phyloP scores from a whole-genome alignment of 2,888 invertebrate species.

The Sabatieria punctata region DNA sequence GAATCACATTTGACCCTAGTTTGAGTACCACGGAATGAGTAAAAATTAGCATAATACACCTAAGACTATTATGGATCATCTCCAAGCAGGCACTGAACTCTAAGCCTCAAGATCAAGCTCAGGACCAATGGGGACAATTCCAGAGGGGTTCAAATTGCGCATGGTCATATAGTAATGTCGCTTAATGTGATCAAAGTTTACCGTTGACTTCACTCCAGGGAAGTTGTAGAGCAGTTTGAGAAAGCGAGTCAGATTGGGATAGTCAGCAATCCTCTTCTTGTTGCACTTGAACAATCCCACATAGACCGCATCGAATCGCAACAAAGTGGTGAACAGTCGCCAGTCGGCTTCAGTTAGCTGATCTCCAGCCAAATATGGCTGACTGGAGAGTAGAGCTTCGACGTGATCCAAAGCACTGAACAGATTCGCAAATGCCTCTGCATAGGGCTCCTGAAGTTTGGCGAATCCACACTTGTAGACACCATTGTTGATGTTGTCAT shows the following conservation, averaged over 20 bases:
- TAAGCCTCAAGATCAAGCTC: no score
- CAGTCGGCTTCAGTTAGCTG: constrained; percentile 31
- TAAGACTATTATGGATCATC: no score
- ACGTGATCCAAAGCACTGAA: constrained; percentile 15
- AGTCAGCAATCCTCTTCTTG: constrained; percentile 26
- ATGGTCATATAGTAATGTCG: no score
- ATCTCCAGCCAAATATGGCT: constrained; percentile 24
- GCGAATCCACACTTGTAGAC: no score
- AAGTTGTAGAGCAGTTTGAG: constrained; percentile 30
- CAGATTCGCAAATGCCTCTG: constrained; percentile 6
- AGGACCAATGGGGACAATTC: no score
- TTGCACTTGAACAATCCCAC: constrained; percentile 32
- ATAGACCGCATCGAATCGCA: constrained; percentile 31
- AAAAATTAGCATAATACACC: no score
- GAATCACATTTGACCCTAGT: no score
- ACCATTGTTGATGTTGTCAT: no score
- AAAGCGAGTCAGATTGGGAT: constrained; percentile 30
- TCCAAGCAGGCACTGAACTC: no score
- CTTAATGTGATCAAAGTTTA: constrained; percentile 29
- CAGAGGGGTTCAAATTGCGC: no score
- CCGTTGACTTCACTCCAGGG: constrained; percentile 23
- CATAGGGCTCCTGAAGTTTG: constrained; percentile 6
- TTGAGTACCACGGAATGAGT: no score
- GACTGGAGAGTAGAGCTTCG: constrained; percentile 24
- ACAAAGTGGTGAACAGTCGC: constrained; percentile 27